Evolutionary conservation across 2,113 vertebrate genomes (phyloP).

Genomic region (Oryzias woworae): DNA sequence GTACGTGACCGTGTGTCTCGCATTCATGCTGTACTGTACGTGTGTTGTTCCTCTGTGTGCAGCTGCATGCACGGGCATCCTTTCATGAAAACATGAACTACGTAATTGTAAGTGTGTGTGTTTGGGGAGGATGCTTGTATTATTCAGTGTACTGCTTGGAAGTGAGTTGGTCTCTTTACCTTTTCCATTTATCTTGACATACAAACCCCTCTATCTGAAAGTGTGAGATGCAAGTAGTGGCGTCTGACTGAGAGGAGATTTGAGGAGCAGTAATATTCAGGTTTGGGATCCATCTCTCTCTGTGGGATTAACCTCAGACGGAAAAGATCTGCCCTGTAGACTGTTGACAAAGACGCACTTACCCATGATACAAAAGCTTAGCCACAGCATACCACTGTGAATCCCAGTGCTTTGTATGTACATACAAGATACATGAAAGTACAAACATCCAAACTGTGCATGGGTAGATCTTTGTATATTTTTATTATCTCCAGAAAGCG

Average conservation of each 20-base stretch:
- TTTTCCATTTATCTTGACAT: conserved; percentile 76
- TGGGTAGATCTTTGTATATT: neutral
- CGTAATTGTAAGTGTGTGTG: conserved; percentile 15
- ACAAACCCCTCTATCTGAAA: conserved; percentile 70
- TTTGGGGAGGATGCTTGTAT: conserved; percentile 25
- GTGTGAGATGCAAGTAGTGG: conserved; percentile 73
- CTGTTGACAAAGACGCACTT: conserved; percentile 66
- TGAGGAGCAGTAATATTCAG: conserved; percentile 71
- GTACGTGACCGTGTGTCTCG: conserved; percentile 23
- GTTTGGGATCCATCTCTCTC: conserved; percentile 67
- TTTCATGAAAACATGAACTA: conserved; percentile 30
- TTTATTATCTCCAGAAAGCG: neutral
- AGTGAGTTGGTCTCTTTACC: conserved; percentile 65
- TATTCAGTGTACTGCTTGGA: conserved; percentile 42
- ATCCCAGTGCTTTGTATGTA: conserved; percentile 22
- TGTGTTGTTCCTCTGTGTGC: conserved; percentile 18
- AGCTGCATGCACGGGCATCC: conserved; percentile 21
- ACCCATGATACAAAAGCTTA: conserved; percentile 66
- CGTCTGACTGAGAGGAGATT: conserved; percentile 67
- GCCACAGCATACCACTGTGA: conserved; percentile 26
- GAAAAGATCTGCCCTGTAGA: conserved; percentile 63
- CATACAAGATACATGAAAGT: conserved; percentile 20
- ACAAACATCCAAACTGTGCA: neutral
- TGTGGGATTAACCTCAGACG: conserved; percentile 74
- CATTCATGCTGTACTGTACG: conserved; percentile 22